Evolutionary conservation across 1,140 invertebrate genomes (phyloP).

Genomic region (Micrasema longulum): DNA sequence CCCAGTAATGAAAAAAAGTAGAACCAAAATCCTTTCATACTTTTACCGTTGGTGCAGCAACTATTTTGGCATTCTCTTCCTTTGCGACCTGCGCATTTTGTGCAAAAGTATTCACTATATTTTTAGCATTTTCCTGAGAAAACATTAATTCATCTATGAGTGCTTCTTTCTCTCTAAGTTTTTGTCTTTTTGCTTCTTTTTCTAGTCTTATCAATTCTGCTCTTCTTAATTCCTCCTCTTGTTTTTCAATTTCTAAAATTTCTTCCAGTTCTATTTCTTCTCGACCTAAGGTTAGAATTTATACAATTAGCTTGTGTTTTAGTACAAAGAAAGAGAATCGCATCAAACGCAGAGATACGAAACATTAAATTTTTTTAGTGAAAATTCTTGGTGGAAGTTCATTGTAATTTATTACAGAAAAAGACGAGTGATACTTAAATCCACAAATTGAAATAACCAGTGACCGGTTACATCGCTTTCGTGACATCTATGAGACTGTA

Average conservation of each 20-base stretch:
- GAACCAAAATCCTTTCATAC: constrained; percentile 54
- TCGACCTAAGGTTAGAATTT: constrained; percentile 68
- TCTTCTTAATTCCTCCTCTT: constrained; percentile 75
- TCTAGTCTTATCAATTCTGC: constrained; percentile 74
- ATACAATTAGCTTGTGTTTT: no score
- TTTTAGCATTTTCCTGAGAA: constrained; percentile 87
- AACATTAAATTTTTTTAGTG: no score
- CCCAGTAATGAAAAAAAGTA: no score
- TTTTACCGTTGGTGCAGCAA: constrained; percentile 63
- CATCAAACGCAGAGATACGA: no score
- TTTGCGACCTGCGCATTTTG: constrained; percentile 74
- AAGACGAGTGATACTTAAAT: no score
- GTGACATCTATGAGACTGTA: no score
- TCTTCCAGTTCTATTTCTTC: constrained; percentile 87
- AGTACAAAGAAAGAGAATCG: no score
- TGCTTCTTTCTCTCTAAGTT: constrained; percentile 88
- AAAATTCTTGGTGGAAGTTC: no score
- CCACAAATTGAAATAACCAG: no score
- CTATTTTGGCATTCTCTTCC: constrained; percentile 70
- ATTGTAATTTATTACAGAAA: no score
- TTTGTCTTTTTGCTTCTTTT: constrained; percentile 83
- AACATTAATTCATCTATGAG: constrained; percentile 95
- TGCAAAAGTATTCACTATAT: constrained; percentile 88
- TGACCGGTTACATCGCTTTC: no score
- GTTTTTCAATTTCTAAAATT: constrained; percentile 87